phyloP scores from a whole-genome alignment of 1,140 invertebrate genomes.

The Drosophila elegans region DNA sequence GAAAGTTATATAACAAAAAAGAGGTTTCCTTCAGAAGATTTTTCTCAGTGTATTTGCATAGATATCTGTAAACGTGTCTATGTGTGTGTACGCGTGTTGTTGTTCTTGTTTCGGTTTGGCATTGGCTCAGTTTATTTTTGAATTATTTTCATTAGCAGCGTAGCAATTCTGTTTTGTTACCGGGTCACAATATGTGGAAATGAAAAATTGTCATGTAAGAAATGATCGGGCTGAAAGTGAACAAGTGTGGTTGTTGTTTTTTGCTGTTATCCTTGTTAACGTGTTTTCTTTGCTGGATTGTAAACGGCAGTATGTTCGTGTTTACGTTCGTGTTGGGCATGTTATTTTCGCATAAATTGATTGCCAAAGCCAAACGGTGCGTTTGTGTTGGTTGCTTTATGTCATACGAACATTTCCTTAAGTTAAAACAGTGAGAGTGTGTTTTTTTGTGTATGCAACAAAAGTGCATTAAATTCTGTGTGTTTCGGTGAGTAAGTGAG shows the following conservation, averaged over 20 bases:
- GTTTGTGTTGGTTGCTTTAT: conserved; percentile 43
- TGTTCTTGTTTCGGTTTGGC: conserved; percentile 63
- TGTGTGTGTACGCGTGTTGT: conserved; percentile 49
- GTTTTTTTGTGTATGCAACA: conserved; percentile 22
- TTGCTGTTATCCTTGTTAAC: conserved; percentile 31
- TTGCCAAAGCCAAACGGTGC: conserved; percentile 75
- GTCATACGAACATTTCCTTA: conserved; percentile 39
- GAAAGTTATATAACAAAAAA: too few species aligned
- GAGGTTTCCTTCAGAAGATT: not conserved
- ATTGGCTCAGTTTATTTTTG: conserved; percentile 60
- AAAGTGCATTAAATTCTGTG: conserved; percentile 18
- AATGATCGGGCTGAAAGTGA: conserved; percentile 38
- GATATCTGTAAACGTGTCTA: conserved; percentile 11
- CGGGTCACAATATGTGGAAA: conserved; percentile 40
- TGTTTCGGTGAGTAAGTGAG: conserved; percentile 1
- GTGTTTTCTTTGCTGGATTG: conserved; percentile 36
- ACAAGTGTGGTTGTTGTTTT: conserved; percentile 29
- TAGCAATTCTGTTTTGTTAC: conserved; percentile 32
- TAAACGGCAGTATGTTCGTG: conserved; percentile 29
- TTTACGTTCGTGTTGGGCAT: conserved; percentile 54
- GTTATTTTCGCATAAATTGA: conserved; percentile 74
- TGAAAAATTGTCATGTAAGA: conserved; percentile 44
- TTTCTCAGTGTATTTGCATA: conserved; percentile 12
- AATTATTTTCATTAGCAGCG: conserved; percentile 53
- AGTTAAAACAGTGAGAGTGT: conserved; percentile 23